Conservation (phyloP, 2,888 invertebrate species). For the Sminthurinus aureus region DNA sequence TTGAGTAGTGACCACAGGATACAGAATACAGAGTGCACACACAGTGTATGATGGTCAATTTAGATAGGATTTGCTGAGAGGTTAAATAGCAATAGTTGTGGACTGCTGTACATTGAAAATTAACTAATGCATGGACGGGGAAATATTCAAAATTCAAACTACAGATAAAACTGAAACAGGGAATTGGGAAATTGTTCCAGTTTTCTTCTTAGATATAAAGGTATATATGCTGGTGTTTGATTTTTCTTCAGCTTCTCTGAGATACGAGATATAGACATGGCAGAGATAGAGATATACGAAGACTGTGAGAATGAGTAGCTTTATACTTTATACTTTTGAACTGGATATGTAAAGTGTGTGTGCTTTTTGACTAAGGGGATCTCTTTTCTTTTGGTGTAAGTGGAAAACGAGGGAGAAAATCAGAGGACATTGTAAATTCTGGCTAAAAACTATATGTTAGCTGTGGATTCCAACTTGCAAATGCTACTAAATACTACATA, state of each 20-base stretch:
- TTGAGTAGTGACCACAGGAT: too few species aligned
- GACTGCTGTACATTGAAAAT: too few species aligned
- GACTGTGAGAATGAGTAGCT: neutral
- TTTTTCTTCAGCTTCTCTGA: too few species aligned
- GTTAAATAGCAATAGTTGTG: too few species aligned
- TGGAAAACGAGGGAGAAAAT: slow-evolving; percentile 38
- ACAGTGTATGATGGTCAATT: too few species aligned
- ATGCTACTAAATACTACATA: slow-evolving; percentile 8
- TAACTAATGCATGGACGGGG: neutral
- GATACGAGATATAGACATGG: too few species aligned
- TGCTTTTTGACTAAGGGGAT: slow-evolving; percentile 31
- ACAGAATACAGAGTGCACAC: neutral
- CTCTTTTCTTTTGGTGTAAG: neutral
- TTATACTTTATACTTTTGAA: neutral
- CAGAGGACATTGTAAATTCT: slow-evolving; percentile 34
- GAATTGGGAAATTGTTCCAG: neutral
- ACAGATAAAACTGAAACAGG: neutral
- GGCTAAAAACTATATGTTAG: slow-evolving; percentile 9
- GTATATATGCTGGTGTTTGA: too few species aligned
- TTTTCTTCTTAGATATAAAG: neutral
- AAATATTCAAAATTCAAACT: neutral
- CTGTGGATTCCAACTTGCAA: neutral
- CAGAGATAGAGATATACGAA: too few species aligned
- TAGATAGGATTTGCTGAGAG: too few species aligned
- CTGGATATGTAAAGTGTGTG: neutral